A percentile compares a stretch with the other conserved stretches of the same genome.
Evolutionary conservation across 1,140 invertebrate genomes (phyloP).

Genomic region (Hyphantria cunea): DNA sequence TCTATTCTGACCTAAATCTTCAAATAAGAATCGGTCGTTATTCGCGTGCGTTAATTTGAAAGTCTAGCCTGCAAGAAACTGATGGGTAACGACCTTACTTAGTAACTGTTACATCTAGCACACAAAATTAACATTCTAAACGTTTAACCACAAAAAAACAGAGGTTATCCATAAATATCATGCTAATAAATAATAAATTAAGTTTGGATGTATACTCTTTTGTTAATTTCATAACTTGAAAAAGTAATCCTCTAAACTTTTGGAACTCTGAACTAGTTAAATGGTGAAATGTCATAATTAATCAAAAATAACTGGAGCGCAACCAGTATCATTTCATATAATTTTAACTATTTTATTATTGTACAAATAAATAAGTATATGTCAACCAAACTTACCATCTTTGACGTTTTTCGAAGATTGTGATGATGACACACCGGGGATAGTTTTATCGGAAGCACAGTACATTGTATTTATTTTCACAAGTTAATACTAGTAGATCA

Average conservation of each 20-base stretch:
- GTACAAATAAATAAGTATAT: conserved; percentile 26
- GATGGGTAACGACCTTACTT: background rate
- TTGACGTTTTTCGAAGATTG: conserved; percentile 81
- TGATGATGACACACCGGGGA: conserved; percentile 78
- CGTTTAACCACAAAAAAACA: no score
- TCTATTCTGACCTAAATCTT: conserved; percentile 29
- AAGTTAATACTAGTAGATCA: conserved; percentile 49
- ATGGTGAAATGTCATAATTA: conserved; percentile 1
- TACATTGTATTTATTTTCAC: conserved; percentile 69
- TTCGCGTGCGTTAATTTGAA: conserved; percentile 33
- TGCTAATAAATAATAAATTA: background rate
- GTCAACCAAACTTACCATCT: conserved; percentile 81
- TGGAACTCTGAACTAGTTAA: background rate
- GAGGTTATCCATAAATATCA: no score
- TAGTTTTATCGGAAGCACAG: conserved; percentile 81
- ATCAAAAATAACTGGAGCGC: background rate
- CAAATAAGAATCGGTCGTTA: conserved; percentile 29
- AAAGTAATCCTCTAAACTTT: conserved; percentile 9
- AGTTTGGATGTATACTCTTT: background rate
- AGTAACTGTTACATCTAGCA: conserved; percentile 24
- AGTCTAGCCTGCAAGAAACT: conserved; percentile 17
- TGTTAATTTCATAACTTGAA: background rate
- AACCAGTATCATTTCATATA: no score
- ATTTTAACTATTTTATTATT: no score
- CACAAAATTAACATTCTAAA: no score